Evolutionary conservation across 2,888 invertebrate species (phyloP), one percentile per base, ranked within the genome.

Genomic region (Polyploca ridens): DNA sequence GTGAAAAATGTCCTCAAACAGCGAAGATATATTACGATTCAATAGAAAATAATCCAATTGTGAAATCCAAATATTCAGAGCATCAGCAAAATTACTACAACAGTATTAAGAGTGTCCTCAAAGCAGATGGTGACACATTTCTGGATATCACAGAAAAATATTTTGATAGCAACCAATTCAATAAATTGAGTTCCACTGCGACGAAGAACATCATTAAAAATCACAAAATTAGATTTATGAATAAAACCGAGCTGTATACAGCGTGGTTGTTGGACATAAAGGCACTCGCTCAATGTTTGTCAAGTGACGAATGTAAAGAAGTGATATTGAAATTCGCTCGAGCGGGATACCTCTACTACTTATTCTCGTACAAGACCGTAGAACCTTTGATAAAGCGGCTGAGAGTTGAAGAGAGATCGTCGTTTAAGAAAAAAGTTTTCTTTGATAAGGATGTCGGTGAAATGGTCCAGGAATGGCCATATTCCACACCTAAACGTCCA

Each of bases 91-190:
- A 68, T 0, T 89, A 81, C 69, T 85, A 81, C 33, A 71, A 80
- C 0, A 83, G 78, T 62, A 66, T 86, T 0, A 86, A 78, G 73
- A 74, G 69, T 66, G 59, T 89, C 2, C 71, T 90, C 14, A 89
- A 90, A 68, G 59, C 62, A 3, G 75, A 89, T 13, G 67, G 82
- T 0, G 73, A 83, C 41, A 63, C 82, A 58, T 88, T 80, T 69
- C 74, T 90, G 33, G 79, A 88, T 35, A 76, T 89, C 27, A 68
- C 81, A 7, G 90, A 90, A 67, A 81, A 81, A 67, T 84, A 86
- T 74, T 84, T 78, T 57, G 73, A 79, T 64, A 38, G 67, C 6
- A 14, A 64, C 3, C 62, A 46, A 3, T 77, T 76, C 19, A 63
- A 59, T 0, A 64, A 68, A 19, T 68, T 87, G 1, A 82, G 79